Conservation (phyloP, 2,888 invertebrate species). For the Reticulitermes lucifugus region DNA sequence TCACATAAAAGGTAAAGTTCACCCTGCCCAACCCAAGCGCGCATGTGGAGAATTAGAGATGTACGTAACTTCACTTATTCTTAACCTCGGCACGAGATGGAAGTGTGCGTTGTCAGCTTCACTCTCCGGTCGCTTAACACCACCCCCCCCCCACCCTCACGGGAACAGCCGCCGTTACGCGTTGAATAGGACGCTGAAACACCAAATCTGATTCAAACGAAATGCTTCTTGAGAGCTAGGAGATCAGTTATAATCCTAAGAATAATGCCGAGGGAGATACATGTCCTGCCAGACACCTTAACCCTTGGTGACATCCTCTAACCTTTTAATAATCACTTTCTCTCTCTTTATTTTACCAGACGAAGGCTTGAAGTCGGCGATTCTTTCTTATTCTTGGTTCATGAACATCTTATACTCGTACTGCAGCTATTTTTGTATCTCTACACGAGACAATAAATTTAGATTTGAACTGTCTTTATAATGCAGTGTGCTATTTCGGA, state of each 20-base stretch:
- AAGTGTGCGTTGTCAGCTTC: too few relatives aligned
- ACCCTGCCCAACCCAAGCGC: too few relatives aligned
- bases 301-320: neutral
- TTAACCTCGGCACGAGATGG: too few relatives aligned
- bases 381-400: neutral
- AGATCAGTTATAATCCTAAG: neutral
- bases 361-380: neutral
- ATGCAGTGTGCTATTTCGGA: slow-evolving; percentile 39
- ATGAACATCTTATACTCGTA: slow-evolving; percentile 6
- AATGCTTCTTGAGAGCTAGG: neutral
- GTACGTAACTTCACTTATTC: too few relatives aligned
- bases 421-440: slow-evolving; percentile 11
- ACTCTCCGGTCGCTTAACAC: too few relatives aligned
- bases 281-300: neutral
- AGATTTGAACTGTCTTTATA: slow-evolving; percentile 37
- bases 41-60: too few relatives aligned
- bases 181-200: too few relatives aligned
- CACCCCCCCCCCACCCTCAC: too few relatives aligned
- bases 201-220: neutral
- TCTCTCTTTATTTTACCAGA: neutral
- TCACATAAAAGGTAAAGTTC: too few relatives aligned
- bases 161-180: too few relatives aligned
- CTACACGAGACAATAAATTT: slow-evolving; percentile 32
- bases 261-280: neutral
- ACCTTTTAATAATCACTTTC: neutral